Conservation (phyloP, 2,113 vertebrate species). For the Corydoras maculifer region DNA sequence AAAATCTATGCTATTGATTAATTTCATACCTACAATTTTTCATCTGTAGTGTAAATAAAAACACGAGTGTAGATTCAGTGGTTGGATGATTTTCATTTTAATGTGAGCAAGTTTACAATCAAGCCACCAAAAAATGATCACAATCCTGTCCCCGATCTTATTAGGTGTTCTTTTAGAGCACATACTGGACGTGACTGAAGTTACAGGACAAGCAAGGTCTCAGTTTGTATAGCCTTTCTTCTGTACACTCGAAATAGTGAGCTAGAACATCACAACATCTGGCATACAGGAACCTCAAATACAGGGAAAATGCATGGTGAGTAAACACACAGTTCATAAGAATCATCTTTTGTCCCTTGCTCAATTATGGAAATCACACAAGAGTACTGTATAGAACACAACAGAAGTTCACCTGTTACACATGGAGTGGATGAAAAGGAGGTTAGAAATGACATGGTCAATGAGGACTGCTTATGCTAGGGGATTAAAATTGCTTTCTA, state of each 20-base stretch:
- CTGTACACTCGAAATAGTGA: slow-evolving; percentile 95
- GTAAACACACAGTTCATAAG: slow-evolving; percentile 85
- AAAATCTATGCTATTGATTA: not conserved
- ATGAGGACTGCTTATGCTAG: slow-evolving; percentile 73
- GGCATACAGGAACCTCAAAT: slow-evolving; percentile 90
- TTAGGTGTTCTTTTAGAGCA: slow-evolving; percentile 33
- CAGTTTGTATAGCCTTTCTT: slow-evolving; percentile 76
- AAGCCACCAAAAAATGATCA: slow-evolving; percentile 42
- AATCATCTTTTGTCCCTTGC: slow-evolving; percentile 72
- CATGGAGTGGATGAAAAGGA: slow-evolving; percentile 78
- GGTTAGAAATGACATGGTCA: slow-evolving; percentile 77
- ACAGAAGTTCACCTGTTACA: slow-evolving; percentile 84
- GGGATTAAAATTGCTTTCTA: slow-evolving; percentile 69
- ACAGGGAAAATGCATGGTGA: slow-evolving; percentile 66
- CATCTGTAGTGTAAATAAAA: not conserved
- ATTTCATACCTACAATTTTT: not conserved
- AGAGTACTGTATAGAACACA: slow-evolving; percentile 97
- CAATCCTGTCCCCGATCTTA: slow-evolving; percentile 39
- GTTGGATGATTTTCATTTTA: slow-evolving; percentile 40
- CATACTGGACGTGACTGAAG: slow-evolving; percentile 26
- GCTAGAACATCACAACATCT: slow-evolving; percentile 97
- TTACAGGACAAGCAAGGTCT: slow-evolving; percentile 72
- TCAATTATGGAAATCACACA: slow-evolving; percentile 83
- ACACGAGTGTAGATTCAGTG: slow-evolving; percentile 2
- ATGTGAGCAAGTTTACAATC: slow-evolving; percentile 41